Evolutionary conservation across 37 sponge, comb jelly and placozoan species (phyloP).

Genomic region (Geodia barretti): DNA sequence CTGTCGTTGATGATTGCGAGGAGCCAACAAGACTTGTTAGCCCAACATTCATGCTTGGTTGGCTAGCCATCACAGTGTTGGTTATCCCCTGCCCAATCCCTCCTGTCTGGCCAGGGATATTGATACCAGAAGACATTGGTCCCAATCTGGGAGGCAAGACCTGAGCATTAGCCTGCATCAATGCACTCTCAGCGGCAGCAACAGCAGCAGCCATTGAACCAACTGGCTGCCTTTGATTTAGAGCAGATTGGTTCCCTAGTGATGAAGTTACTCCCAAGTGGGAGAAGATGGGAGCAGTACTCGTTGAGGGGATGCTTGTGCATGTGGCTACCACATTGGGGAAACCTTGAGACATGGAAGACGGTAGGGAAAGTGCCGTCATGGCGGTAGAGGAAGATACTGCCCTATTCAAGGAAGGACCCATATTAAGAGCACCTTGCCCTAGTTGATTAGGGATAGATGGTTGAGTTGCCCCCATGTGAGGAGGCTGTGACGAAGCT

Average conservation of each 20-base stretch:
- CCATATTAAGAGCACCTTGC: too few species aligned
- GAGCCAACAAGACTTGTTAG: neutral
- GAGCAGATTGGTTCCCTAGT: too few species aligned
- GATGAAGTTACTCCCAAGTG: neutral
- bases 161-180: neutral
- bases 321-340: neutral
- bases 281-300: neutral
- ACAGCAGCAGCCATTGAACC: constrained; percentile 8
- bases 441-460: neutral
- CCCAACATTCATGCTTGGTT: neutral
- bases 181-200: constrained; percentile 7
- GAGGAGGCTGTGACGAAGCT: neutral
- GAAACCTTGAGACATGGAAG: neutral
- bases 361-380: too few species aligned
- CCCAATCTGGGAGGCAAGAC: neutral
- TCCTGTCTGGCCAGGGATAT: neutral
- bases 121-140: neutral
- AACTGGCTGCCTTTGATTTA: neutral
- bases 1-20: neutral
- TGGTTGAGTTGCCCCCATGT: neutral
- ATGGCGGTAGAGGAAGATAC: too few species aligned
- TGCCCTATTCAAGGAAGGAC: too few species aligned
- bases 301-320: neutral
- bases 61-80: neutral
- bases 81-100: neutral